Percentiles rank a stretch among this genome's conserved stretches.
phyloP scores from a whole-genome alignment of 2,888 invertebrate species.

The Autographa pulchrina region DNA sequence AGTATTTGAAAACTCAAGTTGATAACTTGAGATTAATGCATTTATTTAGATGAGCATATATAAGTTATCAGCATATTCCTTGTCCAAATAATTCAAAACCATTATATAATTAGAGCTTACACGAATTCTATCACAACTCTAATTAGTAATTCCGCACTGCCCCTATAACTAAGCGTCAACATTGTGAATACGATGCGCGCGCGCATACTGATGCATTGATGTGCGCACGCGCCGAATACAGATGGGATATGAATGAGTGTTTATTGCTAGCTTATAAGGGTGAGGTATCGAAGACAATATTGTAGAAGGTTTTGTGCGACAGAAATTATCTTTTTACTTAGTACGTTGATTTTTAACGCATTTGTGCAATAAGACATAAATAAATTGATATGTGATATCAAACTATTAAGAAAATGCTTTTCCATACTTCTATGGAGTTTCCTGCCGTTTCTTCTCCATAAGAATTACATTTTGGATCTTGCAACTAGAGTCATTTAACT shows the following conservation, averaged over 20 bases:
- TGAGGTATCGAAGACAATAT: not conserved
- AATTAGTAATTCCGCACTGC: constrained; percentile 44
- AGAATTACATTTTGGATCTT: too few species aligned
- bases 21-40: too few species aligned
- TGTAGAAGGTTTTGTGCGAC: not conserved
- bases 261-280: constrained; percentile 8
- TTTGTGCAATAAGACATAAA: too few species aligned
- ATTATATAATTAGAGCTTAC: not conserved
- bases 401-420: too few species aligned
- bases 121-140: not conserved
- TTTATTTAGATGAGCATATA: too few species aligned
- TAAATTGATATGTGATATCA: too few species aligned
- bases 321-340: not conserved
- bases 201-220: constrained; percentile 40
- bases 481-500: too few species aligned
- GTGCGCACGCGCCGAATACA: constrained; percentile 37
- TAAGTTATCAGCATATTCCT: too few species aligned
- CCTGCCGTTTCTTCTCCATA: too few species aligned
- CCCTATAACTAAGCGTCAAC: constrained; percentile 41
- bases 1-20: too few species aligned
- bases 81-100: too few species aligned
- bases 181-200: constrained; percentile 32
- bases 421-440: too few species aligned
- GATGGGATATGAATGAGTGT: constrained; percentile 33
- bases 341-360: not conserved